phyloP scores from a whole-genome alignment of 1,140 invertebrate species.

The Pararge aegeria region DNA sequence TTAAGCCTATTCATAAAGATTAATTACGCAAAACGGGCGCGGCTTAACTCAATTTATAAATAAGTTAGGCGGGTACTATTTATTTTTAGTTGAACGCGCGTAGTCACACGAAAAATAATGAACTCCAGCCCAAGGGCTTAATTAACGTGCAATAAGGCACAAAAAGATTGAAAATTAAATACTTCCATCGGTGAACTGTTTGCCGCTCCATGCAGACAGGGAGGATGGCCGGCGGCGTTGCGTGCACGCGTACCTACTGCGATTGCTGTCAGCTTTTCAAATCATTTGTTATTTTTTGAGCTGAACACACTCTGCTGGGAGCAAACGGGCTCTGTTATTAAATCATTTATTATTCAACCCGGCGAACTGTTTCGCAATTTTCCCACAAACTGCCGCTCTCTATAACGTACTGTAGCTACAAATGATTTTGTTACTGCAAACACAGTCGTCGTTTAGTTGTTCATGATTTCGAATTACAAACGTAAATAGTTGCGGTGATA shows the following conservation, averaged over 20 bases:
- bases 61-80: not conserved
- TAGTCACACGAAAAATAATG: conserved; percentile 23
- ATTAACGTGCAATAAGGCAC: conserved; percentile 31
- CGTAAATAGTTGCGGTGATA: conserved; percentile 24
- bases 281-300: conserved; percentile 74
- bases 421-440: conserved; percentile 25
- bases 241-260: conserved; percentile 43
- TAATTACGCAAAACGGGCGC: conserved; percentile 2
- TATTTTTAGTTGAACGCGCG: conserved; percentile 17
- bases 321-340: conserved; percentile 74
- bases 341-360: conserved; percentile 78
- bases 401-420: conserved; percentile 26
- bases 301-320: conserved; percentile 58
- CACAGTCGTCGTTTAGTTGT: conserved; percentile 8
- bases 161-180: conserved; percentile 39
- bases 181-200: conserved; percentile 27
- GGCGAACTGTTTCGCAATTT: conserved; percentile 75
- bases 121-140: conserved; percentile 25
- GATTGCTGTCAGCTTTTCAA: conserved; percentile 60
- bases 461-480: conserved; percentile 25
- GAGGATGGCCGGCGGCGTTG: conserved; percentile 35
- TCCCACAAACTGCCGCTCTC: conserved; percentile 52
- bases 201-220: conserved; percentile 21
- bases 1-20: conserved; percentile 1
- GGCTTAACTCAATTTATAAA: conserved; percentile 4